phyloP scores from a whole-genome alignment of 92 coral and sea anemone genomes.

The Epizoanthus stellaris region DNA sequence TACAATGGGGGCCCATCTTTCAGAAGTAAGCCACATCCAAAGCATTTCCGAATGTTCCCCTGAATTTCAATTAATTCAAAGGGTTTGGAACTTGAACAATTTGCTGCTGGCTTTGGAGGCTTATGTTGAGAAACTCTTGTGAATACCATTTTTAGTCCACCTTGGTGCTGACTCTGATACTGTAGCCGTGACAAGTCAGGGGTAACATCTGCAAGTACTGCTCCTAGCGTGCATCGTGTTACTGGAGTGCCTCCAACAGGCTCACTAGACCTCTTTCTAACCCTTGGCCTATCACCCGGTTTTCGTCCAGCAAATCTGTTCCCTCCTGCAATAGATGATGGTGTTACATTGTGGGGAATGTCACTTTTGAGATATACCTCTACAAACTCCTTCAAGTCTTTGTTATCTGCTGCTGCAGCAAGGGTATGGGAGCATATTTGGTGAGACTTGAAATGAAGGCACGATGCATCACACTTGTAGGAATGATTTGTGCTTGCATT shows the following conservation, averaged over 20 bases:
- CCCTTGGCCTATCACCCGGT: background rate
- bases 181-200: slow-evolving; percentile 36
- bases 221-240: slow-evolving; percentile 1
- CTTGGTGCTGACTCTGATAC: slow-evolving; percentile 41
- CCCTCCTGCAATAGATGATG: slow-evolving; percentile 43
- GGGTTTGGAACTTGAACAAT: slow-evolving; percentile 7
- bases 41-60: slow-evolving; percentile 57
- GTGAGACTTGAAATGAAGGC: slow-evolving; percentile 51
- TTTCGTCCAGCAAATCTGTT: slow-evolving; percentile 45
- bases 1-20: slow-evolving; percentile 31
- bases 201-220: slow-evolving; percentile 30
- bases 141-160: slow-evolving; percentile 52
- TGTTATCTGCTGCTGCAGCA: slow-evolving; percentile 65
- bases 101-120: slow-evolving; percentile 39
- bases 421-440: slow-evolving; percentile 48
- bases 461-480: slow-evolving; percentile 46
- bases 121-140: slow-evolving; percentile 26
- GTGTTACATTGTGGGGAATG: slow-evolving; percentile 36
- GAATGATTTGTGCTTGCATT: slow-evolving; percentile 20
- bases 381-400: slow-evolving; percentile 47
- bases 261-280: background rate
- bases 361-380: slow-evolving; percentile 18
- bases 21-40: slow-evolving; percentile 52
- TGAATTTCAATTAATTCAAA: slow-evolving; percentile 39
- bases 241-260: background rate